Base-by-base conservation (phyloP, 2,888 invertebrate species). In the Mongoloraphidia duomilia region DNA sequence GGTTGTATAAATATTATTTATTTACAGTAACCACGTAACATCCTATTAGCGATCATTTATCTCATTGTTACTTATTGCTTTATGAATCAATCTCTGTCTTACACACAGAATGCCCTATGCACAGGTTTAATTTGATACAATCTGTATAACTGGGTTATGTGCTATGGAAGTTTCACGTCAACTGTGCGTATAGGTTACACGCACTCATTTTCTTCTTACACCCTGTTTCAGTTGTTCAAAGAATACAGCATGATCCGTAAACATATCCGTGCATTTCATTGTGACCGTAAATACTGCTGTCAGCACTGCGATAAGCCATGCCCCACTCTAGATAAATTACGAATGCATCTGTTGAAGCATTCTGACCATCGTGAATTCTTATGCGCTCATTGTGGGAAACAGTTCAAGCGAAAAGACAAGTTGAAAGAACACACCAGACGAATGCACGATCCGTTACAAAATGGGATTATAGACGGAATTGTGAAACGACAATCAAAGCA, bases 361-460 rank as follows among this genome's bases (percentile, higher is more conserved):
- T 77, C 78, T 0, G 75, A 77, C 57, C 74, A 73, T 57, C 70
- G 77, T 44, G 82, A 83, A 60, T 85, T 84, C 66, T 71, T 82
- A 53, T 88, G 88, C 60, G 77, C 82, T 5, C 75, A 79, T 59
- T 87, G 88, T 63, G 84, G 82, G 0, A 80, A 82, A 56, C 82
- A 82, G 61, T 87, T 86, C 62, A 84, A 84, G 60, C 71, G 86
- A 26, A 84, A 84, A 58, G 82, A 83, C 58, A 83, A 83, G 60
- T 65, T 86, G 44, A 78, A 78, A 55, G 83, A 83, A 56, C 86
- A 86, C 60, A 78, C 79, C 60, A 80, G 79, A 54, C 68, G 80
- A 49, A 75, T 80, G 69, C 84, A 84, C 63, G 26, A 26, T 26
- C 26, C 26, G 3, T 26, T 26, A 26, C 26, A 26, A 26, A 26